Evolutionary conservation across 2,113 vertebrate species (phyloP).

Genomic region (Urocynchramus pylzowi): DNA sequence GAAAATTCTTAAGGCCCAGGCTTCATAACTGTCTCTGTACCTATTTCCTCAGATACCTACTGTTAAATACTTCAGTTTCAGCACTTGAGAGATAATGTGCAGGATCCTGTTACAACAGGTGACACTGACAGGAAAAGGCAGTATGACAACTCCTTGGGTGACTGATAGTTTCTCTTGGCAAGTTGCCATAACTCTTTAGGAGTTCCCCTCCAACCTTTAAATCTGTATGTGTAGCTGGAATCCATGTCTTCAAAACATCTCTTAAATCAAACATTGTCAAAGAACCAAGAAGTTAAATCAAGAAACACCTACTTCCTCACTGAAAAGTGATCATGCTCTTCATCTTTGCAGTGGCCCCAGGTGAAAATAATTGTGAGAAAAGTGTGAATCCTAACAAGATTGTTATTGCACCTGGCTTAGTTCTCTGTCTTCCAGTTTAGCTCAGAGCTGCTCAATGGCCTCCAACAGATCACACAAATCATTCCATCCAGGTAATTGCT

Average conservation of each 20-base stretch:
- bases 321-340: background rate
- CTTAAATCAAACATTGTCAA: background rate
- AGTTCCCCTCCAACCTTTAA: background rate
- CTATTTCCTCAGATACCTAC: background rate
- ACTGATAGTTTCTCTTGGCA: background rate
- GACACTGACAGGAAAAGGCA: background rate
- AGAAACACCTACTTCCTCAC: background rate
- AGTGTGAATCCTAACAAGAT: background rate
- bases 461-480: conserved; percentile 27
- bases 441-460: conserved; percentile 38
- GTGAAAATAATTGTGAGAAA: background rate
- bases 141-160: background rate
- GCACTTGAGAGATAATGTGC: background rate
- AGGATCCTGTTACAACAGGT: background rate
- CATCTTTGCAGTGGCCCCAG: background rate
- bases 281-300: background rate
- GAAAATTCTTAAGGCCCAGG: background rate
- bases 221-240: background rate
- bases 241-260: background rate
- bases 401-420: conserved; percentile 14
- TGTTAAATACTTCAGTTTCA: background rate
- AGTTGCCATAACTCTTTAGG: background rate
- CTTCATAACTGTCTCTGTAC: background rate
- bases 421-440: conserved; percentile 25
- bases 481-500: background rate